These are phyloP conservation scores for Balearica regulorum DNA, from an alignment of 2,797 vertebrate species.

Conservation along the genomic window DNA sequence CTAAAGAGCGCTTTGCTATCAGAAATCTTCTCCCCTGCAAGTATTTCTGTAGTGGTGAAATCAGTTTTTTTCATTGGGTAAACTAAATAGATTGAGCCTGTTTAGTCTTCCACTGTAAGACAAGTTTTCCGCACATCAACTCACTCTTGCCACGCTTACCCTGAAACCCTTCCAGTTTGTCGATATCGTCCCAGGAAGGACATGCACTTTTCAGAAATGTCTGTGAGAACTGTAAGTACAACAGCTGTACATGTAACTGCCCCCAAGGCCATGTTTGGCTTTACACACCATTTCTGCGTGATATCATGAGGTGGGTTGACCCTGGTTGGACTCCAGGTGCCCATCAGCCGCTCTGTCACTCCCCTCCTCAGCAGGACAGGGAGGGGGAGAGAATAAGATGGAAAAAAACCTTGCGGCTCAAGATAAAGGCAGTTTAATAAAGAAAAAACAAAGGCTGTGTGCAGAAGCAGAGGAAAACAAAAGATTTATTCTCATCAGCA, in stretches of 20 bases:
- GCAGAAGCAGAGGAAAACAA: no score
- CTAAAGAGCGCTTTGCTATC: not conserved
- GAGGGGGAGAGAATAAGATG: no score
- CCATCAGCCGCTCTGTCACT: no score
- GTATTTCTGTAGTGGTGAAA: not conserved
- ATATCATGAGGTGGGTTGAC: not conserved
- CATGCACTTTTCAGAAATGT: fast-evolving
- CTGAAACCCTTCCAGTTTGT: not conserved
- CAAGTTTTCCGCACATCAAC: not conserved
- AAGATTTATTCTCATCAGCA: no score
- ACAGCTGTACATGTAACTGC: not conserved
- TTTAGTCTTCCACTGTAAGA: not conserved
- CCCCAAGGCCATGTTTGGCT: not conserved
- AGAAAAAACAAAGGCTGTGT: no score
- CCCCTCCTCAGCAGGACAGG: no score
- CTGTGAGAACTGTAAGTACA: not conserved
- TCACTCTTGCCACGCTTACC: not conserved
- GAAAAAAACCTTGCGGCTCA: no score
- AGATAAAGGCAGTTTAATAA: no score
- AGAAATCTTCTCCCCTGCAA: not conserved
- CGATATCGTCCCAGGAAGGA: not conserved
- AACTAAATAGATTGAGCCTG: not conserved
- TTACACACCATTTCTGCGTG: not conserved
- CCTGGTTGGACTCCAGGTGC: no score
- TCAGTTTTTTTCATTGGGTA: not conserved